These are phyloP conservation scores for Kuschelorhynchus macadamiae DNA, from an alignment of 2,888 invertebrate species.

Conservation along the genomic window DNA sequence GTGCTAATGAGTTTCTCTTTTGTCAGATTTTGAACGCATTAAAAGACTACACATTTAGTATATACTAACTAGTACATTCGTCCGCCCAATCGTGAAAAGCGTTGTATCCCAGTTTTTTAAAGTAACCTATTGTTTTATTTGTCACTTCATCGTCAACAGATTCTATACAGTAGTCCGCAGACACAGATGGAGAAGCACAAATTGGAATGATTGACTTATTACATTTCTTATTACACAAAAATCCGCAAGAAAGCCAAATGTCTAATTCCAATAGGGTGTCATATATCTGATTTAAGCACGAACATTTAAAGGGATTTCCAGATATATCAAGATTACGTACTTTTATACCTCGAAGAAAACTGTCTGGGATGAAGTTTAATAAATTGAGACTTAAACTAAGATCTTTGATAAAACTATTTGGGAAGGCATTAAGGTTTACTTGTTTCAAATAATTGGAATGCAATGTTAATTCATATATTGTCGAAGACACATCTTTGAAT, in stretches of 20 bases:
- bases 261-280: not conserved
- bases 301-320: conserved; percentile 18
- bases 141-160: not conserved
- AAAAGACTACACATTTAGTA: no score
- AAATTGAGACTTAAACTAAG: conserved; percentile 5
- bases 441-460: conserved; percentile 6
- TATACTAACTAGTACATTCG: no score
- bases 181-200: not conserved
- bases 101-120: not conserved
- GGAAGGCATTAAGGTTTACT: conserved; percentile 1
- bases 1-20: no score
- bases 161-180: conserved; percentile 2
- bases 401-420: not conserved
- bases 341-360: not conserved
- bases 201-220: not conserved
- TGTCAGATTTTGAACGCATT: no score
- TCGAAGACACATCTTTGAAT: not conserved
- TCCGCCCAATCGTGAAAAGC: no score
- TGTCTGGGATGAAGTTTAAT: conserved; percentile 8
- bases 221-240: not conserved
- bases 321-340: not conserved
- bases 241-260: not conserved
- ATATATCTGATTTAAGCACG: conserved; percentile 7
- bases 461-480: not conserved
- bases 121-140: not conserved